phyloP scores from a whole-genome alignment of 2,797 vertebrate species.

The Geotrypetes seraphini region DNA sequence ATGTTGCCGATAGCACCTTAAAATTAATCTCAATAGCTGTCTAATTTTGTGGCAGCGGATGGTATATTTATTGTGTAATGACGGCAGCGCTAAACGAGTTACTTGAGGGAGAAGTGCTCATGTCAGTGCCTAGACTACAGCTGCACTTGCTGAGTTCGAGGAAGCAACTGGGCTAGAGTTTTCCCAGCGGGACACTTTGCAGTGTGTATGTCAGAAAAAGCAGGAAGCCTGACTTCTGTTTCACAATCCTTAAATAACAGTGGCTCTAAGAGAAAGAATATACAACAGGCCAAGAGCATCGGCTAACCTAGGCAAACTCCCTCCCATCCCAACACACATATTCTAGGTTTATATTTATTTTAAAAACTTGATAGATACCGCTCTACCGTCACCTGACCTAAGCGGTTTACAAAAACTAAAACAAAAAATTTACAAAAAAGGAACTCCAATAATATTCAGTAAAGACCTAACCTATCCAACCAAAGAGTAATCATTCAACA shows the following conservation, averaged over 20 bases:
- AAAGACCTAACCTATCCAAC: too few species aligned
- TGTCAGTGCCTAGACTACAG: conserved; percentile 52
- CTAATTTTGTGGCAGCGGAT: conserved; percentile 71
- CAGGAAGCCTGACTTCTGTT: conserved; percentile 45
- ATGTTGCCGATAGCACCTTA: conserved; percentile 67
- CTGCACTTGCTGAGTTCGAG: conserved; percentile 49
- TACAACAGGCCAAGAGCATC: too few species aligned
- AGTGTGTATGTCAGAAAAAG: conserved; percentile 49
- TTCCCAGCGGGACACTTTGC: conserved; percentile 41
- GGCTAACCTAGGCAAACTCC: too few species aligned
- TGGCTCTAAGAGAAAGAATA: too few species aligned
- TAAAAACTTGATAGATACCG: too few species aligned
- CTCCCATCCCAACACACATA: too few species aligned
- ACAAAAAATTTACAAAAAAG: too few species aligned
- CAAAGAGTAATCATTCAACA: too few species aligned
- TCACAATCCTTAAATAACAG: conserved; percentile 55
- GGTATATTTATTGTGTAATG: conserved; percentile 74
- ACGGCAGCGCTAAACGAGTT: conserved; percentile 70
- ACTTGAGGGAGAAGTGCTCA: conserved; percentile 64
- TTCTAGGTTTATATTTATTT: too few species aligned
- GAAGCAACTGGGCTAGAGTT: conserved; percentile 29
- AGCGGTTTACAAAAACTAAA: too few species aligned
- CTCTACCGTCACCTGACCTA: too few species aligned
- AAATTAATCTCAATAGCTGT: conserved; percentile 78
- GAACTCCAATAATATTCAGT: too few species aligned